Evolutionary conservation across 2,797 vertebrate species (phyloP).

Genomic region (Pseudotriccus pelzelni): DNA sequence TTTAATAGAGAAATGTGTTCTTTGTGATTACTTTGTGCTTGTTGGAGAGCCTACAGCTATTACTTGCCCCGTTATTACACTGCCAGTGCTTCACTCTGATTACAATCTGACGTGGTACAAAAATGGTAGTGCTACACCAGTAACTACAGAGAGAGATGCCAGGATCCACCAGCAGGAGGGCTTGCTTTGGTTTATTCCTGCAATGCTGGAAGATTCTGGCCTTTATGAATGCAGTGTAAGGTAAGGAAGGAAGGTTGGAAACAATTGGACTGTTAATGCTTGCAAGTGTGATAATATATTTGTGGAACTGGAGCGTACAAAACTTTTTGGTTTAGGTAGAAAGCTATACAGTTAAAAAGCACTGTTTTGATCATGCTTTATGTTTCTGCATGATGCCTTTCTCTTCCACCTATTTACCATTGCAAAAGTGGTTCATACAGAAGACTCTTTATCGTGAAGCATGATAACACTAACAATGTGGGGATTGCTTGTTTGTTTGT

Average conservation of each 20-base stretch:
- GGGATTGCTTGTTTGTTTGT: background rate
- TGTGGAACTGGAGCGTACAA: background rate
- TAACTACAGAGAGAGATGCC: conserved; percentile 30
- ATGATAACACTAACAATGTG: background rate
- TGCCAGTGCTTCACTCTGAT: background rate
- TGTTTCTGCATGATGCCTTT: background rate
- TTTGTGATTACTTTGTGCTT: conserved; percentile 42
- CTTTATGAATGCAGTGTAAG: conserved; percentile 69
- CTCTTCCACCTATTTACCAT: background rate
- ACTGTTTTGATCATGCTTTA: background rate
- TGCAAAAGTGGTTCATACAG: background rate
- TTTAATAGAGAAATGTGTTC: background rate
- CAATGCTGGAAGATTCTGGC: conserved; percentile 69
- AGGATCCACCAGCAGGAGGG: conserved; percentile 71
- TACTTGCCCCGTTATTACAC: conserved; percentile 19
- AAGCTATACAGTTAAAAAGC: background rate
- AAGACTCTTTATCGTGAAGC: background rate
- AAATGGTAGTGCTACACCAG: conserved; percentile 49
- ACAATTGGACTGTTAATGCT: background rate
- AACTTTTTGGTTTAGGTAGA: background rate
- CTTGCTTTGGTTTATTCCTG: conserved; percentile 76
- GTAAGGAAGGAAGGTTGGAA: conserved; percentile 57
- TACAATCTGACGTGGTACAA: conserved; percentile 68
- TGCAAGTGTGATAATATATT: background rate
- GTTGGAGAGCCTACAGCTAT: conserved; percentile 57